Evolutionary conservation across 2,888 invertebrate species (phyloP), one percentile per base, ranked within the genome.

Genomic region (Protodeltote pygarga): DNA sequence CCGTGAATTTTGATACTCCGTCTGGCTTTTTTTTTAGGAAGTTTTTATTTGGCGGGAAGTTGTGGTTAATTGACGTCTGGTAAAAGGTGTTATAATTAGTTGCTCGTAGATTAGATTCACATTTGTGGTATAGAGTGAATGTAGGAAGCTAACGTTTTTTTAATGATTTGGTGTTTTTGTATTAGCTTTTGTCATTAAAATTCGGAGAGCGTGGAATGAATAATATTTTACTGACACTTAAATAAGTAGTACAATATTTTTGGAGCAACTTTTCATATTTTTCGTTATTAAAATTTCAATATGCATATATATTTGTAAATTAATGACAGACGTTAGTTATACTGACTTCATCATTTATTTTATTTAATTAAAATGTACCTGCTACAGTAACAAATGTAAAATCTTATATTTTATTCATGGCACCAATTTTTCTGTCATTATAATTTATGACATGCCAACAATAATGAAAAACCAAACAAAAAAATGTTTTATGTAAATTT

Each of bases 1-100:
- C 65, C 40, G 39, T 58, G 39, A 52, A 59, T 79, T 77, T 88
- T 89, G 88, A 84, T 88, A 86, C 83, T 86, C 38, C 28, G 68
- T 68, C 71, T 70, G 71, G 64, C 34, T 38, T 46, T 50, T 33
- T 65, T 62, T 41, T 16, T 6, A 19, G 33, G 29, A 37, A 34
- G 20, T 50, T 50, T 59, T 48, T 42, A 20, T 19, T 51, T 47
- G 3, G 4, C 3, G 13, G n/a, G 45, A 46, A 50, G 49, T 50
- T 10, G 27, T 28, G 15, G 15, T 49, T 63, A 57, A 55, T 62
- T 44, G 34, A 10, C 24, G 25, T 13, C 28, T 15, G 27, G 39
- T 66, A 47, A 58, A 66, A 49, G 58, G 29, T 50, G 47, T 28
- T 17, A 33, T 42, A 29, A 33, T 45, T 44, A 29, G 31, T 21